Evolutionary conservation across 2,797 vertebrate genomes (phyloP).

Genomic region (Coracias cyanogaster): DNA sequence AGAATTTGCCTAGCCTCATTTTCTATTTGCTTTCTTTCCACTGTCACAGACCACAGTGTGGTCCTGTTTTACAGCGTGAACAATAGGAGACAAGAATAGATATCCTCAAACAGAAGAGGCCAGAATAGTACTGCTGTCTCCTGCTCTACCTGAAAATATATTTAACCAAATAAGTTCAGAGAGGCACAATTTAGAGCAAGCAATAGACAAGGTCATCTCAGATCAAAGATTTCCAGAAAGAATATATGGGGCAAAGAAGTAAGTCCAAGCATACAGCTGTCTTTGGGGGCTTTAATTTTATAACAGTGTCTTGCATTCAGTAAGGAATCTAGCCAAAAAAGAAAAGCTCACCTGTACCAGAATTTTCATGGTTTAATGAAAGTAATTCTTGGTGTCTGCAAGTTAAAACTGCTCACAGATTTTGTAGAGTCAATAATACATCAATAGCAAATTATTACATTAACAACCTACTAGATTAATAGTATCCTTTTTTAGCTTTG

Average conservation of each 20-base stretch:
- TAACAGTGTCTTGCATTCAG: background rate
- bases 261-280: background rate
- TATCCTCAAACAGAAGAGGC: background rate
- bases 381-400: background rate
- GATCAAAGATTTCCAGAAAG: background rate
- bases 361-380: background rate
- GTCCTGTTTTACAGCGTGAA: background rate
- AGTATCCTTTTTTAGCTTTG: background rate
- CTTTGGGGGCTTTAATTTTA: background rate
- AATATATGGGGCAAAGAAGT: background rate
- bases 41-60: background rate
- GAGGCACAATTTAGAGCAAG: background rate
- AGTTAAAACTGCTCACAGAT: background rate
- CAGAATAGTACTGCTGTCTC: background rate
- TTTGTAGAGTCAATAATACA: slow-evolving; percentile 12
- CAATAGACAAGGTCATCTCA: background rate
- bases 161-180: background rate
- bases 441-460: background rate
- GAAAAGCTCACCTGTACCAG: background rate
- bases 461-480: slow-evolving; percentile 24
- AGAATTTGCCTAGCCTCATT: background rate
- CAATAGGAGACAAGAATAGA: background rate
- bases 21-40: background rate
- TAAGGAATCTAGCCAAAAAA: background rate
- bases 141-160: background rate